Base-by-base conservation (phyloP, 2,888 invertebrate species). In the Clistopyga incitator region DNA sequence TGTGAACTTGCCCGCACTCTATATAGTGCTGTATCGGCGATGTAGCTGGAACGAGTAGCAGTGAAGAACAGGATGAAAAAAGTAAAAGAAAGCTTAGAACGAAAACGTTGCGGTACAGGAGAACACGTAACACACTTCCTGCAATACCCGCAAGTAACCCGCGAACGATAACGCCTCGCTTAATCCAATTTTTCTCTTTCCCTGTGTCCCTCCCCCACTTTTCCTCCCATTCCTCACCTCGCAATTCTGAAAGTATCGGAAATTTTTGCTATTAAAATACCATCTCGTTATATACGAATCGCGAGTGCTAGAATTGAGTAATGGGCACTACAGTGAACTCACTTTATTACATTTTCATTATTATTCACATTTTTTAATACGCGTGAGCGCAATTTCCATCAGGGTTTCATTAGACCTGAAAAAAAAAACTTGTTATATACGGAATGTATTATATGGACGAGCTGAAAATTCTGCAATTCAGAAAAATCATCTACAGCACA, bases 91-190 rank as follows among this genome's bases (percentile, higher is more conserved):
- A 78, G 42, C 61, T n/a, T 13, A 67, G 38, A 74, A 59, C 56
- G 56, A 67, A 71, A 82, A 79, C 56, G 61, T 71, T 65, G 76
- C 71, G 42, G 42, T 70, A 68, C 74, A 68, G 29, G 54, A 70
- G 54, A 75, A 76, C 75, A 74, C 67, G 77, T 65, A 70, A 78
- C 80, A 80, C 83, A 81, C 74, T 78, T 75, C 38, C 81, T 42
- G 74, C 64, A 50, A 80, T 75, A 78, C 47, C 56, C 64, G 56
- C 74, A 70, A 81, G 71, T 65, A 84, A 84, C 56, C 78, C 70
- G 59, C 74, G n/a, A 71, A 81, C 77, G 84, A 81, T 84, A 84
- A 84, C 84, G 81, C 78, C 78, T 80, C 83, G 77, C 77, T 83
- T 83, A 80, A 84, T 84, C 79, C 72, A 72, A 78, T 84, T 79